These are phyloP conservation scores for Mercenaria mercenaria DNA, from an alignment of 1,140 invertebrate genomes.

Conservation along the genomic window DNA sequence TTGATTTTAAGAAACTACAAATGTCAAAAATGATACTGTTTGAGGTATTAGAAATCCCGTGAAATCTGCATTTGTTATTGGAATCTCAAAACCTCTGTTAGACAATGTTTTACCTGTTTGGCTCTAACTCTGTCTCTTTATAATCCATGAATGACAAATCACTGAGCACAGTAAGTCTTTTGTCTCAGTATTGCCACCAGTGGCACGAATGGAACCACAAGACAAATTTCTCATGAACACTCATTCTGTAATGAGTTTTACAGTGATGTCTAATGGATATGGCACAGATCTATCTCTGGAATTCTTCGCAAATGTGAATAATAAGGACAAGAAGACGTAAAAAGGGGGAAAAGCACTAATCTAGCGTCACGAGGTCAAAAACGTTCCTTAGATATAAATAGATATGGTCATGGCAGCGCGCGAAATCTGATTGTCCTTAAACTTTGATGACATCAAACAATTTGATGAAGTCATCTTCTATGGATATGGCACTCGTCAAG, in stretches of 20 bases:
- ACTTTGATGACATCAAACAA: background rate
- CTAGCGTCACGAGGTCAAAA: conserved; percentile 12
- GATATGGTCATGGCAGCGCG: conserved; percentile 50
- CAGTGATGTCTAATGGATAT: conserved; percentile 56
- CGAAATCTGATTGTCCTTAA: conserved; percentile 36
- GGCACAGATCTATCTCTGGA: conserved; percentile 53
- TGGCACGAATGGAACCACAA: conserved; percentile 13
- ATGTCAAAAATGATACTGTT: too few species aligned
- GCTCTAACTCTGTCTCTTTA: background rate
- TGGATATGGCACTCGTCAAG: conserved; percentile 33
- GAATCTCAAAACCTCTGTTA: too few species aligned
- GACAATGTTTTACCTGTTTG: too few species aligned
- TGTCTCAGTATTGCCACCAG: background rate
- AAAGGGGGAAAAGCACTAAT: conserved; percentile 26
- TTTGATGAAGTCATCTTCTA: background rate
- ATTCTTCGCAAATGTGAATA: conserved; percentile 55
- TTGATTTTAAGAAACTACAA: too few species aligned
- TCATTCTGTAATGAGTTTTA: conserved; percentile 53
- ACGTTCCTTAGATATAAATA: conserved; percentile 33
- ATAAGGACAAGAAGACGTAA: conserved; percentile 6
- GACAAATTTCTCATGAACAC: conserved; percentile 20
- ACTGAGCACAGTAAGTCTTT: background rate
- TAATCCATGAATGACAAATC: conserved; percentile 12
- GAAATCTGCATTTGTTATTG: too few species aligned
- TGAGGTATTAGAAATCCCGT: too few species aligned